These are phyloP conservation scores for Hemistola chrysoprasaria DNA, from an alignment of 2,888 invertebrate genomes.

Conservation along the genomic window DNA sequence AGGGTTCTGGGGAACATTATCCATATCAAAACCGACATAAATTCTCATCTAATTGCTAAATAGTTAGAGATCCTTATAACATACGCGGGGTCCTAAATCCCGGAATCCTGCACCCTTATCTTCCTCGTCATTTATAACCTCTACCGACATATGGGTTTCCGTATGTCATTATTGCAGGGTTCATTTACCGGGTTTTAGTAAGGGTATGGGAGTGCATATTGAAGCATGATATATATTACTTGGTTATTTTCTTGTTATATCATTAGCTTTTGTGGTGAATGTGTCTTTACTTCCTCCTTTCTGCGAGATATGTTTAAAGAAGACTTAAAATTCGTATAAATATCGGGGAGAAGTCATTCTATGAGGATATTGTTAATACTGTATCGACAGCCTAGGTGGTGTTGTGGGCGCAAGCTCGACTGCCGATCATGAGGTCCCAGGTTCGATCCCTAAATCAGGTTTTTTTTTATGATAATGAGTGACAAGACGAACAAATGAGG, in stretches of 20 bases:
- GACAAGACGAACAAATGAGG: too few species aligned
- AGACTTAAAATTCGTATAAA: too few species aligned
- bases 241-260: conserved; percentile 8
- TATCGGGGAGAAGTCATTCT: too few species aligned
- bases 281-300: too few species aligned
- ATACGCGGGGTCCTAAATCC: conserved; percentile 22
- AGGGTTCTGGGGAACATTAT: too few species aligned
- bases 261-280: conserved; percentile 14
- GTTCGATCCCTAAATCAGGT: too few species aligned
- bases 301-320: too few species aligned
- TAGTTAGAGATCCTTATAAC: conserved; percentile 17
- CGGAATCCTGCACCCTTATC: conserved; percentile 53
- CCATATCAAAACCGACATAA: neutral
- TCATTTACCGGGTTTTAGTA: conserved; percentile 25
- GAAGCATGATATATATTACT: conserved; percentile 13
- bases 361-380: too few species aligned
- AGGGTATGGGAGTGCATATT: conserved; percentile 29
- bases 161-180: conserved; percentile 24
- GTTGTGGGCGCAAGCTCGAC: too few species aligned
- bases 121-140: conserved; percentile 60
- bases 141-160: conserved; percentile 47
- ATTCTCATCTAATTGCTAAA: conserved; percentile 14
- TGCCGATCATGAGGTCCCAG: too few species aligned
- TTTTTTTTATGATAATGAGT: too few species aligned
- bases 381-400: too few species aligned